Evolutionary conservation across 1,140 invertebrate species (phyloP).

Genomic region (Lucilia cuprina): DNA sequence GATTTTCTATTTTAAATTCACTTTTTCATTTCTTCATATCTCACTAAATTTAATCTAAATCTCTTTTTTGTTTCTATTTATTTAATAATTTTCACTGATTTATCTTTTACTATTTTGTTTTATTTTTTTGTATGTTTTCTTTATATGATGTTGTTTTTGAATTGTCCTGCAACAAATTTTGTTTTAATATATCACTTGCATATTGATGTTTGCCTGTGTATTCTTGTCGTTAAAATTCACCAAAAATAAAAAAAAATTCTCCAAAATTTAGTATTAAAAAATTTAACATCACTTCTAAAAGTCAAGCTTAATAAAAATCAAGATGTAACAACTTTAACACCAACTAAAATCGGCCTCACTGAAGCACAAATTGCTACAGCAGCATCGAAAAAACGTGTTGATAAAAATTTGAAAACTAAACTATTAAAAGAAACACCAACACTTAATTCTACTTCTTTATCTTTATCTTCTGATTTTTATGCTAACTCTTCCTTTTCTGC

Average conservation of each 20-base stretch:
- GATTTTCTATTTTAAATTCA: too few species aligned
- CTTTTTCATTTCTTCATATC: too few species aligned
- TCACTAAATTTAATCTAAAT: too few species aligned
- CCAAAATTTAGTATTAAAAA: constrained; percentile 12
- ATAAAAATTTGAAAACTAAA: not conserved
- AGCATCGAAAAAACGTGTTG: not conserved
- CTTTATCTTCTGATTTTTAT: not conserved
- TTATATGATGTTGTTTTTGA: not conserved
- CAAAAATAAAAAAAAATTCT: not conserved
- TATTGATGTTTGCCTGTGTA: not conserved
- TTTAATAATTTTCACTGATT: too few species aligned
- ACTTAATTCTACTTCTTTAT: not conserved
- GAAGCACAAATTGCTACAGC: not conserved
- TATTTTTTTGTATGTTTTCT: not conserved
- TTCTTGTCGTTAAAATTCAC: not conserved
- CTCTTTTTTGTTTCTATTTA: too few species aligned
- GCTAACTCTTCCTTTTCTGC: constrained; percentile 7
- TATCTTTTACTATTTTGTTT: not conserved
- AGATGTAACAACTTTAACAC: not conserved
- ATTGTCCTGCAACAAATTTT: not conserved
- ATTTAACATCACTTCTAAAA: constrained; percentile 22
- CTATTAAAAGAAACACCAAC: not conserved
- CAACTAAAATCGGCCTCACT: not conserved
- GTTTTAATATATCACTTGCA: not conserved
- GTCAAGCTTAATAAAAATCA: constrained; percentile 5